Conservation (phyloP, 2,797 vertebrate species). For the Morus bassanus region DNA sequence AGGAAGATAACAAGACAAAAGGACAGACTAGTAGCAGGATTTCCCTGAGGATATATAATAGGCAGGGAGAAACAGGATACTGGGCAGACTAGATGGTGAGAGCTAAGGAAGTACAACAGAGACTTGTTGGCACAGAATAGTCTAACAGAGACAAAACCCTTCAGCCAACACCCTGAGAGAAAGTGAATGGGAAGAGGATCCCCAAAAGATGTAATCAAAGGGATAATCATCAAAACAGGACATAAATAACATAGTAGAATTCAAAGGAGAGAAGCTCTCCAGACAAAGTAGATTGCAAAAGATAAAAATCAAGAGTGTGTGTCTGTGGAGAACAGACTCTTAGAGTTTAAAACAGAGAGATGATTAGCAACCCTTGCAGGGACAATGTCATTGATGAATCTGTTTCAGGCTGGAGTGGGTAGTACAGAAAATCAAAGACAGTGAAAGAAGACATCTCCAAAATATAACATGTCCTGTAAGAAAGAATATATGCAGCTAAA, state of each 20-base stretch:
- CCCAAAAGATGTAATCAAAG: neutral
- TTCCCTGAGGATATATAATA: neutral
- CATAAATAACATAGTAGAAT: neutral
- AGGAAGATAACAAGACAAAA: neutral
- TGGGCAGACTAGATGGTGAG: neutral
- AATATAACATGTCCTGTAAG: neutral
- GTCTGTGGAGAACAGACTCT: neutral
- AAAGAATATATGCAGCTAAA: slow-evolving; percentile 1
- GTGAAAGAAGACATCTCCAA: neutral
- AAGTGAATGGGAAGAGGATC: neutral
- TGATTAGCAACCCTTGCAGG: neutral
- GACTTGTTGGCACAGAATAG: neutral
- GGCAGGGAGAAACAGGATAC: neutral
- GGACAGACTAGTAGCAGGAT: neutral
- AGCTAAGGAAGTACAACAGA: neutral
- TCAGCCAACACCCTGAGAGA: neutral
- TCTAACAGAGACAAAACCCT: neutral
- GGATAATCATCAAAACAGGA: neutral
- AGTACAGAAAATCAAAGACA: slow-evolving; percentile 10
- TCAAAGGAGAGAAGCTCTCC: neutral
- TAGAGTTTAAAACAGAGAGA: neutral
- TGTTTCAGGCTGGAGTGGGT: neutral
- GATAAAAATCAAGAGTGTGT: neutral
- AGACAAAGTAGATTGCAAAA: neutral
- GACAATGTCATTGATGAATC: neutral